Evolutionary conservation across 1,140 invertebrate genomes (phyloP).

Genomic region (Conus betulinus): DNA sequence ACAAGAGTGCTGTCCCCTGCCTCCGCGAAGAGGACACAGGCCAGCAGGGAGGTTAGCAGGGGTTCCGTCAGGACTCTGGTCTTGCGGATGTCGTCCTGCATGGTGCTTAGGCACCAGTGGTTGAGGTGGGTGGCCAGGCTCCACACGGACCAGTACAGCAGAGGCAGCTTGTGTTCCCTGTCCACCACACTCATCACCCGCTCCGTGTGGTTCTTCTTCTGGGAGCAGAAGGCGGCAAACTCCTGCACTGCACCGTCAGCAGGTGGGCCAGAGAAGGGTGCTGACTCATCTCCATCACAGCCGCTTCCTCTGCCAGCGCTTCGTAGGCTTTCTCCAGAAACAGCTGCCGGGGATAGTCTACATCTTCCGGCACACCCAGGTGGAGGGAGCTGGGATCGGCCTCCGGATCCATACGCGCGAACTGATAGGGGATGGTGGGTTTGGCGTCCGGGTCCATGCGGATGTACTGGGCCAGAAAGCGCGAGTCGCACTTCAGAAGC

Average conservation of each 20-base stretch:
- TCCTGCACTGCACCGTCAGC: neutral
- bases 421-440: neutral
- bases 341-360: neutral
- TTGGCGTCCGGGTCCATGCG: neutral
- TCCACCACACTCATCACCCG: neutral
- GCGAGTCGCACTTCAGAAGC: neutral
- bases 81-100: neutral
- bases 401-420: no score
- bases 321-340: neutral
- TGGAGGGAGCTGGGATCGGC: neutral
- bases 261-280: neutral
- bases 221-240: neutral
- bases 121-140: neutral
- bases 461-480: neutral
- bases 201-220: neutral
- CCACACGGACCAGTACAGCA: conserved; percentile 34
- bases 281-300: neutral
- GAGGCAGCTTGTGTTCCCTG: neutral
- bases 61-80: neutral
- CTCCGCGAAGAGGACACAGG: neutral
- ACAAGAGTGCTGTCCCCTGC: neutral
- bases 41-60: neutral
- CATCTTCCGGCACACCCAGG: neutral
- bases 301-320: neutral
- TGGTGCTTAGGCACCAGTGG: neutral